These are phyloP conservation scores for Stenodera caucasica DNA, from an alignment of 2,888 invertebrate species.

Conservation along the genomic window DNA sequence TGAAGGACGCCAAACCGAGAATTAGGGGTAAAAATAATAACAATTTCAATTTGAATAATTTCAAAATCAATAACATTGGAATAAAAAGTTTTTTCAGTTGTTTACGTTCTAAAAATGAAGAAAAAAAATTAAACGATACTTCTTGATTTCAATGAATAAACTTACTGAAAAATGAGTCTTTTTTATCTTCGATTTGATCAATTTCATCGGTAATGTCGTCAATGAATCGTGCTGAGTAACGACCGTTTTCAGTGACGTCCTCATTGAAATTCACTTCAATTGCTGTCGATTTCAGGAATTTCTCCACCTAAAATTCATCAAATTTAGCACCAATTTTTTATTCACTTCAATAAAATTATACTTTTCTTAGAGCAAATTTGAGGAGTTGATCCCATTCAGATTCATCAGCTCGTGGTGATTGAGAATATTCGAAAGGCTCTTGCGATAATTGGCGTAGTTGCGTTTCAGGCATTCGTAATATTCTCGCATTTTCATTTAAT, in stretches of 20 bases:
- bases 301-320: constrained; percentile 53
- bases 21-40: constrained; percentile 81
- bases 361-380: constrained; percentile 75
- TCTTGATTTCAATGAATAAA: constrained; percentile 33
- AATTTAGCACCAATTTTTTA: no score
- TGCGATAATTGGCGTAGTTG: constrained; percentile 70
- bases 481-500: constrained; percentile 71
- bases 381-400: constrained; percentile 80
- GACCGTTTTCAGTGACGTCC: constrained; percentile 72
- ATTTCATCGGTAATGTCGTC: constrained; percentile 84
- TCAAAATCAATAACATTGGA: constrained; percentile 77
- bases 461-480: constrained; percentile 69
- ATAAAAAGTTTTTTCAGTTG: constrained; percentile 81
- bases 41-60: constrained; percentile 82
- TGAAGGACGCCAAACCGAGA: constrained; percentile 80
- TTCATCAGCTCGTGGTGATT: constrained; percentile 71
- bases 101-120: constrained; percentile 67
- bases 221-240: constrained; percentile 78
- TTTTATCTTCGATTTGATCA: constrained; percentile 80
- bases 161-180: constrained; percentile 79
- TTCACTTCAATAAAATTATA: constrained; percentile 44
- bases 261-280: constrained; percentile 75
- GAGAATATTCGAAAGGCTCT: constrained; percentile 74
- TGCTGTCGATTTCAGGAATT: constrained; percentile 77
- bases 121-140: background rate